Conservation (phyloP, 2,888 invertebrate species). For the Drosophila rellima region DNA sequence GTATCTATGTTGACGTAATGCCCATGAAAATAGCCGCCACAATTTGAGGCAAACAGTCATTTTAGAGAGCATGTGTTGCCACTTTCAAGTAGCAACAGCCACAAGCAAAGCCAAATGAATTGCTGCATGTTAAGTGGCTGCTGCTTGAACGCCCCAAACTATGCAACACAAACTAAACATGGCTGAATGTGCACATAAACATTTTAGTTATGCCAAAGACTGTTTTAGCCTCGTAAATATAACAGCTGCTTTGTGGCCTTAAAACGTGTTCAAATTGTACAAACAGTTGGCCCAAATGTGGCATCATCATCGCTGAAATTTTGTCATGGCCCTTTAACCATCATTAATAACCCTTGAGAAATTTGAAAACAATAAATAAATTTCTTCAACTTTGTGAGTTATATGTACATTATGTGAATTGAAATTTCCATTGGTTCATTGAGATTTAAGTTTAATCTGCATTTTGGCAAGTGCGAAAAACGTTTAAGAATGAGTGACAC, state of each 20-base stretch:
- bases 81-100: conserved; percentile 30
- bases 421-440: not conserved
- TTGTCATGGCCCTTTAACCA: not conserved
- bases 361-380: not conserved
- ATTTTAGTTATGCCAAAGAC: conserved; percentile 30
- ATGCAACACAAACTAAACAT: conserved; percentile 37
- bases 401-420: not conserved
- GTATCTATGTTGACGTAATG: conserved; percentile 68
- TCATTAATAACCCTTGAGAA: conserved; percentile 9
- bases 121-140: conserved; percentile 52
- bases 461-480: not conserved
- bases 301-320: conserved; percentile 17
- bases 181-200: conserved; percentile 27
- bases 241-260: conserved; percentile 30
- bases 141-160: conserved; percentile 40
- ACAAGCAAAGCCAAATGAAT: conserved; percentile 16
- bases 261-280: conserved; percentile 39
- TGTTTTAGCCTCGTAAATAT: conserved; percentile 38
- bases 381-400: not conserved
- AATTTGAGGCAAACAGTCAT: conserved; percentile 49
- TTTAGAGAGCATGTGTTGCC: conserved; percentile 34
- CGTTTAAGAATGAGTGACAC: not conserved
- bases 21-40: conserved; percentile 65
- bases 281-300: conserved; percentile 21
- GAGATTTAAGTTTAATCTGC: not conserved